phyloP scores from a whole-genome alignment of 2,113 vertebrate species.

The Plecotus auritus region DNA sequence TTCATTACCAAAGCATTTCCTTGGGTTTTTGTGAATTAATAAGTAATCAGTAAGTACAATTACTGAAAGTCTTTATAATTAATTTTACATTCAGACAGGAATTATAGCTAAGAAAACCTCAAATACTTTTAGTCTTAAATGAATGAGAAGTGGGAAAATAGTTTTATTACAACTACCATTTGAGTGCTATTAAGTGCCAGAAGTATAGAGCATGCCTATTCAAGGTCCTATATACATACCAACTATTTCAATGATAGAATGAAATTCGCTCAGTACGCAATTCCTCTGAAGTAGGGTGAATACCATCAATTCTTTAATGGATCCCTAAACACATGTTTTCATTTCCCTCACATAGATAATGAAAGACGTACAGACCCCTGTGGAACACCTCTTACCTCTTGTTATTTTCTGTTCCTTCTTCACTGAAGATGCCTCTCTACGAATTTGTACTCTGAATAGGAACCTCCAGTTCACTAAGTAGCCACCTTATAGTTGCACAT shows the following conservation, averaged over 20 bases:
- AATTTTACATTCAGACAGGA: background rate
- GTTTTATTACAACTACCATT: background rate
- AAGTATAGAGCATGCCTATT: background rate
- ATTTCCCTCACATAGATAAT: conserved; percentile 29
- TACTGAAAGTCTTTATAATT: background rate
- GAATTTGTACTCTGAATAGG: conserved; percentile 19
- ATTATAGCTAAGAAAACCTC: background rate
- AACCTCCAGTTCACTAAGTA: conserved; percentile 52
- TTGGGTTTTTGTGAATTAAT: background rate
- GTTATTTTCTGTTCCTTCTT: conserved; percentile 31
- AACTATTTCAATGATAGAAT: conserved; percentile 29
- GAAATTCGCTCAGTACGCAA: background rate
- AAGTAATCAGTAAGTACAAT: background rate
- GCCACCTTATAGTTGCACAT: conserved; percentile 27
- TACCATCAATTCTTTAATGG: conserved; percentile 3
- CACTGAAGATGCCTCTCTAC: conserved; percentile 41
- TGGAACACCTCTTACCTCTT: background rate
- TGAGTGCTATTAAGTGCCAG: background rate
- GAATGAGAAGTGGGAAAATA: background rate
- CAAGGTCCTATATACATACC: background rate
- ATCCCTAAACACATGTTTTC: conserved; percentile 39
- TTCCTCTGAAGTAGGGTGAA: background rate
- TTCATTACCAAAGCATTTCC: background rate
- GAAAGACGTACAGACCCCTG: background rate
- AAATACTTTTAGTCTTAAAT: background rate